Base-by-base conservation (phyloP, 2,113 vertebrate species). In the Calypte anna region DNA sequence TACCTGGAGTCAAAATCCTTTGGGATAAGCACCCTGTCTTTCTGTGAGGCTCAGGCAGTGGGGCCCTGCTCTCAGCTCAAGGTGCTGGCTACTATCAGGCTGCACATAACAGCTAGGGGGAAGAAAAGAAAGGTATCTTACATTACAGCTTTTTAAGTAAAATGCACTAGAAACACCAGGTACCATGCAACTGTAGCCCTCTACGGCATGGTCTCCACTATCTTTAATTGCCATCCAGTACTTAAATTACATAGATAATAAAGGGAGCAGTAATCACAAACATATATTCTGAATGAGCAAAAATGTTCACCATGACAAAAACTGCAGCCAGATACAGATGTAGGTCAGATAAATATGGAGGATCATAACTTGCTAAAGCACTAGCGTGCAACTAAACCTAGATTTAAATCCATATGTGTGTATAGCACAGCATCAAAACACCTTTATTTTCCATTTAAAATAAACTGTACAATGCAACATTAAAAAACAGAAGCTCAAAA, bases 221-320 rank as follows among this genome's bases (percentile, higher is more conserved):
- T 72, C 88, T 93, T 90, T 77, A 82, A 51, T 63, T 83, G 44
- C 57, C 70, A 85, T 83, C 48, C 64, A 90, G 88, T 27, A 81
- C 40, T 81, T 51, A 81, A 82, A 94, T 95, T 51, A 76, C 44
- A 72, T 27, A 90, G 51, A 75, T 57, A 82, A 79, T 51, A 91
- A 75, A 88, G n/a, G n/a, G 53, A 86, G 17, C 9, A 0, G 53
- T 91, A 93, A 91, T 78, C 18, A 2, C 63, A 90, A 90, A 70
- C 87, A 94, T 87, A 91, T 79, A 64, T 68, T 88, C 53, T 62
- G 30, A 48, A 43, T 13, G 15, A 83, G 40, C 61, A 88, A 88
- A 96, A 94, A 62, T 28, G 55, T 68, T 94, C 79, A 74, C 85
- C 44, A 8, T 21, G 23, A 72, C 40, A 84, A 94, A 91, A 95